Conservation (phyloP, 2,113 vertebrate species). For the Pelobates fuscus region DNA sequence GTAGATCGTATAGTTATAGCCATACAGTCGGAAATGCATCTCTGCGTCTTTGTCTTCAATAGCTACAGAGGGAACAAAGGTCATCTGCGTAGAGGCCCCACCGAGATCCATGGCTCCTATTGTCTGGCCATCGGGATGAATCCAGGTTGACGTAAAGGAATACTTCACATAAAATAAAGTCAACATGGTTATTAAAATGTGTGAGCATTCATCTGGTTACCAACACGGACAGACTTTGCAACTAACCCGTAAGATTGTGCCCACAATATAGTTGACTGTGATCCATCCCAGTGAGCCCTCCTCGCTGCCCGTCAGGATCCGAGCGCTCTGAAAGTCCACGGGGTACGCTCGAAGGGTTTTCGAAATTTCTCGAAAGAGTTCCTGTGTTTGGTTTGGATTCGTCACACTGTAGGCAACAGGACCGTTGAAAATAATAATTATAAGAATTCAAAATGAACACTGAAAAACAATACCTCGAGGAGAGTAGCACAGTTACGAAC, state of each 20-base stretch:
- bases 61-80: conserved; percentile 59
- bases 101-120: conserved; percentile 73
- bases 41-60: conserved; percentile 19
- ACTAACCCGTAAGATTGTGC: conserved; percentile 82
- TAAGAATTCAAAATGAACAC: too few species aligned
- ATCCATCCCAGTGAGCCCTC: conserved; percentile 86
- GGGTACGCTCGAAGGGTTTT: conserved; percentile 75
- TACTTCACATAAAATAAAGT: conserved; percentile 56
- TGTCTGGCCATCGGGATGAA: conserved; percentile 59
- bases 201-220: neutral
- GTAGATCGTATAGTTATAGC: conserved; percentile 68
- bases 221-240: neutral
- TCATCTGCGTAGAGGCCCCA: conserved; percentile 76
- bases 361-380: conserved; percentile 69
- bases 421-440: too few species aligned
- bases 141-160: conserved; percentile 61
- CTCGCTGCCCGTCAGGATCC: conserved; percentile 74
- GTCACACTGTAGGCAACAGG: conserved; percentile 49
- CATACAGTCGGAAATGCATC: conserved; percentile 63
- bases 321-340: conserved; percentile 71
- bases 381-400: conserved; percentile 58
- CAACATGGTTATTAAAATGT: neutral
- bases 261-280: conserved; percentile 84
- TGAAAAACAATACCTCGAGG: too few species aligned
- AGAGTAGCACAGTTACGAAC: too few species aligned